Evolutionary conservation across 2,888 invertebrate genomes (phyloP), one percentile per base, ranked within the genome.

Genomic region (Drosophila heteroneura): DNA sequence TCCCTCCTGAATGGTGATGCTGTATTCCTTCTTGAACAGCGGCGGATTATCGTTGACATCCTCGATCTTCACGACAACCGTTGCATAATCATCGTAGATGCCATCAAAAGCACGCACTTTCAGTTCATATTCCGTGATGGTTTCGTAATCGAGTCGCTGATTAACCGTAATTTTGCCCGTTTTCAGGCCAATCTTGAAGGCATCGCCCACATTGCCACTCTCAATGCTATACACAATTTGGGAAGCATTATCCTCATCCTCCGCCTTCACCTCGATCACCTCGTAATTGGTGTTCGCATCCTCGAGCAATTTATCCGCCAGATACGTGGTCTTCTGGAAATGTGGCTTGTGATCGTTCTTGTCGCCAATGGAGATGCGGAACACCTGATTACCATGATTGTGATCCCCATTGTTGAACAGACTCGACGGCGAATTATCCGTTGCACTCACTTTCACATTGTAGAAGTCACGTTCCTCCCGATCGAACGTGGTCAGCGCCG

Each of bases 21-120:
- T 96, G 85, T 96, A 96, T 59, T 96, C 95, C 60, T 96, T 96
- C 57, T 95, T 93, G 91, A 99, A 99, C 2, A 96, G 95, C 0
- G 99, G 99, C 0, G 96, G 96, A 93, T 98, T 98, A 92, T 99
- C 99, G 91, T 99, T 99, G 54, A 98, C 96, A 92, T 99, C 97
- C 82, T 96, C 96, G 62, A 98, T 96, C 82, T 96, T 96, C 58
- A 99, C 97, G 59, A 96, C 95, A 0, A 99, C 98, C 82, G 95
- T 96, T 0, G 98, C 96, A 66, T 96, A 96, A 90, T 97, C 98
- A 79, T 97, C 96, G 92, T 95, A 97, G 59, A 96, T 95, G 2
- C 98, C 98, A 92, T 98, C 98, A 76, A 96, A 96, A 0, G 97
- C 98, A 74, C 96, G 95, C 3, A 98, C 96, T 62, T 96, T 96